These are phyloP conservation scores for Drosophila willistoni DNA, from an alignment of 1,140 invertebrate species.

Conservation along the genomic window DNA sequence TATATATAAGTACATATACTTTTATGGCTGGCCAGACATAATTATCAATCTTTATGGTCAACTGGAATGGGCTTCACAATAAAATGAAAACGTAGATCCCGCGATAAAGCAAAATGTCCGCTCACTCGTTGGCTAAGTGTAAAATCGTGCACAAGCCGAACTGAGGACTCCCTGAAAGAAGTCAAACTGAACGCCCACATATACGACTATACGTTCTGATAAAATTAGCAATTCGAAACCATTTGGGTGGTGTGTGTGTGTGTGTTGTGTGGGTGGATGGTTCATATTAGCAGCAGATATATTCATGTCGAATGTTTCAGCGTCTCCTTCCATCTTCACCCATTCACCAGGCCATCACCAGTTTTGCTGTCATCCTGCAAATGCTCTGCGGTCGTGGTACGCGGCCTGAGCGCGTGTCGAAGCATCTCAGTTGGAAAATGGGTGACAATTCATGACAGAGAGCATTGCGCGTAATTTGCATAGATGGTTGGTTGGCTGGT, in stretches of 20 bases:
- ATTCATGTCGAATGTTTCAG: slow-evolving; percentile 54
- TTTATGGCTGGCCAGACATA: slow-evolving; percentile 71
- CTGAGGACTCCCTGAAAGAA: slow-evolving; percentile 45
- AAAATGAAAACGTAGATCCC: slow-evolving; percentile 57
- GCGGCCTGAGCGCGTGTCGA: slow-evolving; percentile 59
- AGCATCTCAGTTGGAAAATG: slow-evolving; percentile 80
- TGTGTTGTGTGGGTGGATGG: slow-evolving; percentile 19
- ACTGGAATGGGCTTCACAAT: slow-evolving; percentile 56
- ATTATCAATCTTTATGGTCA: slow-evolving; percentile 76
- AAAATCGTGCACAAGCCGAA: neutral
- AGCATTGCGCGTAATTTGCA: slow-evolving; percentile 77
- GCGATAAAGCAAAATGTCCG: slow-evolving; percentile 17
- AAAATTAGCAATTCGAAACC: slow-evolving; percentile 78
- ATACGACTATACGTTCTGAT: slow-evolving; percentile 53
- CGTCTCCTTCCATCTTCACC: neutral
- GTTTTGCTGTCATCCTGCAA: slow-evolving; percentile 27
- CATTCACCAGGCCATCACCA: slow-evolving; percentile 35
- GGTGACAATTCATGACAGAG: slow-evolving; percentile 78
- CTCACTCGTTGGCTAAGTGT: too few species aligned
- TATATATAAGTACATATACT: slow-evolving; percentile 60
- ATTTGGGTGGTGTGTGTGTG: slow-evolving; percentile 47
- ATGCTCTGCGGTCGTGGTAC: slow-evolving; percentile 8
- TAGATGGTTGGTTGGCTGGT: slow-evolving; percentile 57
- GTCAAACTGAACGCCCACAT: slow-evolving; percentile 37
- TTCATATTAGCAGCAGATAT: slow-evolving; percentile 76